Conservation (phyloP, 2,797 vertebrate genomes). For the Botia almorhae region DNA sequence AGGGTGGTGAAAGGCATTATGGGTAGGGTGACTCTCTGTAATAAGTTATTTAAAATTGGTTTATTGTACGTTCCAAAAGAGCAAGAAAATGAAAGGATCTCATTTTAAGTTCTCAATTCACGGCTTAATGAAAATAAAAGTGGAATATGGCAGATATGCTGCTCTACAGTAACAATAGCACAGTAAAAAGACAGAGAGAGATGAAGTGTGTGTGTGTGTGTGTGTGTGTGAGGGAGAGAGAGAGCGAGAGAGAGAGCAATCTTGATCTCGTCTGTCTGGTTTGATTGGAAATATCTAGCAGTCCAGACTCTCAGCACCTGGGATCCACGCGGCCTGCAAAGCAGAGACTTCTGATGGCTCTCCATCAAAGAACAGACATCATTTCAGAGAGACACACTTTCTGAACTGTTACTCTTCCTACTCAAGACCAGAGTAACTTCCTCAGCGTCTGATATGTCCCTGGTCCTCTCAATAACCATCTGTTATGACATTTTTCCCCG, state of each 20-base stretch:
- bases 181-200: neutral
- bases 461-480: slow-evolving; percentile 35
- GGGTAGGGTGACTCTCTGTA: slow-evolving; percentile 22
- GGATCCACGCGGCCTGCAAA: slow-evolving; percentile 28
- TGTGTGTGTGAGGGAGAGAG: slow-evolving; percentile 15
- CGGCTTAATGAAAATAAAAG: slow-evolving; percentile 36
- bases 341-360: slow-evolving; percentile 44
- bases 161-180: slow-evolving; percentile 7
- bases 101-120: slow-evolving; percentile 43
- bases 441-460: slow-evolving; percentile 44
- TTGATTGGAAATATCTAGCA: slow-evolving; percentile 50
- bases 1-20: slow-evolving; percentile 33
- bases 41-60: slow-evolving; percentile 30
- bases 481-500: slow-evolving; percentile 23
- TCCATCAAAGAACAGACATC: slow-evolving; percentile 37
- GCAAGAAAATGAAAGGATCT: slow-evolving; percentile 33
- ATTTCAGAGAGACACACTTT: slow-evolving; percentile 25
- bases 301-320: slow-evolving; percentile 34
- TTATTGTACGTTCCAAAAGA: slow-evolving; percentile 29
- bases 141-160: slow-evolving; percentile 27
- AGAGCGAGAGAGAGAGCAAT: slow-evolving; percentile 39
- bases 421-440: slow-evolving; percentile 41
- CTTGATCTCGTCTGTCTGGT: slow-evolving; percentile 37
- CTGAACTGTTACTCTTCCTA: slow-evolving; percentile 32
- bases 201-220: neutral